phyloP scores from a whole-genome alignment of 2,797 vertebrate genomes.

The Megaceryle alcyon region DNA sequence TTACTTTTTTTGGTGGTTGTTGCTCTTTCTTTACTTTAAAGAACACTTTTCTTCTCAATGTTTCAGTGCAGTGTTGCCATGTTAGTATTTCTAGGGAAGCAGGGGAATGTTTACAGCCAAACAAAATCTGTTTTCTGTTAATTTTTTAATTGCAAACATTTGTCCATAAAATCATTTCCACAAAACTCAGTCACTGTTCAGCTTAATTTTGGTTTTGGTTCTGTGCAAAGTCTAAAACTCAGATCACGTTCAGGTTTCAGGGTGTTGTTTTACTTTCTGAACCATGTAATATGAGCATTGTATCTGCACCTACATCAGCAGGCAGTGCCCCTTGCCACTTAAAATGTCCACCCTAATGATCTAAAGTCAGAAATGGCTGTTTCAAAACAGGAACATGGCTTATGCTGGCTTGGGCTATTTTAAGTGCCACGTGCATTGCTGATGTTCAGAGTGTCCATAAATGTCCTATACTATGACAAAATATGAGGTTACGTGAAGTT shows the following conservation, averaged over 20 bases:
- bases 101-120: conserved; percentile 1
- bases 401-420: not conserved
- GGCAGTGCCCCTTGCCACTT: not conserved
- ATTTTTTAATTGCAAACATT: conserved; percentile 1
- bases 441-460: not conserved
- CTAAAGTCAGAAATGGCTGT: not conserved
- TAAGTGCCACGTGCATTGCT: not conserved
- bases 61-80: not conserved
- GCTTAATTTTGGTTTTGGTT: not conserved
- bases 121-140: conserved; percentile 10
- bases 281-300: not conserved
- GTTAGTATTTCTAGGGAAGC: conserved; percentile 25
- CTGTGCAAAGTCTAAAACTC: not conserved
- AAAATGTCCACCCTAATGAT: not conserved
- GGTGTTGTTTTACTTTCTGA: not conserved
- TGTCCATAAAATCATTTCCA: not conserved
- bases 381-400: not conserved
- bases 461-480: not conserved
- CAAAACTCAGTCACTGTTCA: not conserved
- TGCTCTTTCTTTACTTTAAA: not conserved
- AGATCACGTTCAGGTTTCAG: not conserved
- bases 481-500: not conserved
- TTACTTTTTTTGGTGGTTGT: not conserved
- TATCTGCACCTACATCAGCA: not conserved
- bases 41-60: not conserved